These are phyloP conservation scores for Hyperopisus bebe DNA, from an alignment of 2,113 vertebrate genomes.

Conservation along the genomic window DNA sequence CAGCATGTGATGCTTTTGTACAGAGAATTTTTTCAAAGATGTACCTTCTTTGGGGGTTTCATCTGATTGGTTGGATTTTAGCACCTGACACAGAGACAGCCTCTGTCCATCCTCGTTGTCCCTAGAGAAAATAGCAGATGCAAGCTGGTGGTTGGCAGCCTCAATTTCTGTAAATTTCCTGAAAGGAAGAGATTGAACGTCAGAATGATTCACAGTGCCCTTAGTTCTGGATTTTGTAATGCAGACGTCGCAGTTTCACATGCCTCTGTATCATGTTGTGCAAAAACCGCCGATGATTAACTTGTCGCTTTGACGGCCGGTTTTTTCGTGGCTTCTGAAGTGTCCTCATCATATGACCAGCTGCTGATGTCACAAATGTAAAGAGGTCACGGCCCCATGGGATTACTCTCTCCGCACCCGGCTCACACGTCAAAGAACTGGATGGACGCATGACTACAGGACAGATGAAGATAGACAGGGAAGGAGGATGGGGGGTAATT, in stretches of 20 bases:
- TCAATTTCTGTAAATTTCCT: slow-evolving; percentile 72
- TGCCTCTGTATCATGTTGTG: slow-evolving; percentile 78
- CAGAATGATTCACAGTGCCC: background rate
- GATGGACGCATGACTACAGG: slow-evolving; percentile 49
- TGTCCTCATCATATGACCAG: slow-evolving; percentile 72
- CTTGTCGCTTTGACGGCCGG: slow-evolving; percentile 66
- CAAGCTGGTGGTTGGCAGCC: slow-evolving; percentile 62
- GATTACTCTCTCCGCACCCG: slow-evolving; percentile 56
- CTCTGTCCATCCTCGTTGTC: slow-evolving; percentile 33
- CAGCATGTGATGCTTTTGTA: background rate
- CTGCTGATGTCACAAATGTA: slow-evolving; percentile 73
- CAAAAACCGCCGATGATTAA: slow-evolving; percentile 73
- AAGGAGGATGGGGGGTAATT: background rate
- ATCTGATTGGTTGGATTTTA: slow-evolving; percentile 14
- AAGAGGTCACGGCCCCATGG: slow-evolving; percentile 67
- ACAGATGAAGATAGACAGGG: background rate
- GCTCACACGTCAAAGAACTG: slow-evolving; percentile 46
- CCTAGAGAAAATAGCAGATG: slow-evolving; percentile 49
- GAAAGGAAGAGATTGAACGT: slow-evolving; percentile 23
- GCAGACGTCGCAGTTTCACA: slow-evolving; percentile 12
- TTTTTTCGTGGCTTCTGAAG: slow-evolving; percentile 67
- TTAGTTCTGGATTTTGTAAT: background rate
- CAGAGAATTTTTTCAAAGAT: background rate
- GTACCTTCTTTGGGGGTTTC: slow-evolving; percentile 12
- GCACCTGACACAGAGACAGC: slow-evolving; percentile 25